A percentile compares a stretch with the other conserved stretches of the same genome.
These are phyloP conservation scores for Diabrotica undecimpunctata DNA, from an alignment of 1,140 invertebrate species.

Conservation along the genomic window DNA sequence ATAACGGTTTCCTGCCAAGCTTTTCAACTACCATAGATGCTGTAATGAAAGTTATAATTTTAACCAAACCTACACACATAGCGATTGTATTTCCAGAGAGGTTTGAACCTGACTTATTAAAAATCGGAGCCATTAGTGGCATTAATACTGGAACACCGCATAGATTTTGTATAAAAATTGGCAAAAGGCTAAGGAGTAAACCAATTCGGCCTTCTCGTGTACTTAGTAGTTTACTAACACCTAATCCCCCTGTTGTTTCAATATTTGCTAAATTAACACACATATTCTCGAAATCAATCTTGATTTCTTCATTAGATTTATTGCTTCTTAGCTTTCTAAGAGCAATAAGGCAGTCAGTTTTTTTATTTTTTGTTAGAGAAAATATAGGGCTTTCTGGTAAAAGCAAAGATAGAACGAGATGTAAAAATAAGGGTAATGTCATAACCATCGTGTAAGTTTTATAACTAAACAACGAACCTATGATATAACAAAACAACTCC, in stretches of 20 bases:
- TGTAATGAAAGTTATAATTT: constrained; percentile 65
- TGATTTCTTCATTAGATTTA: constrained; percentile 52
- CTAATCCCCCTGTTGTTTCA: constrained; percentile 46
- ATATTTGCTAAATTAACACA: constrained; percentile 53
- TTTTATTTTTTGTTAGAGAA: constrained; percentile 56
- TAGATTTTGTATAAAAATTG: constrained; percentile 74
- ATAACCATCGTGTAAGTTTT: constrained; percentile 61
- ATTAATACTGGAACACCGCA: constrained; percentile 59
- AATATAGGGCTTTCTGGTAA: constrained; percentile 80
- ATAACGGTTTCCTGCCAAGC: constrained; percentile 66
- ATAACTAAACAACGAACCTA: constrained; percentile 61
- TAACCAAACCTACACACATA: constrained; percentile 76
- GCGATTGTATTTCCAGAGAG: constrained; percentile 65
- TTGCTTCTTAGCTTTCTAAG: constrained; percentile 64
- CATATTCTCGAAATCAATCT: constrained; percentile 54
- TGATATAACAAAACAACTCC: constrained; percentile 48
- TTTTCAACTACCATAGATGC: constrained; percentile 63
- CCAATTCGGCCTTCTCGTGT: constrained; percentile 58
- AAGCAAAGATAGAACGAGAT: constrained; percentile 61
- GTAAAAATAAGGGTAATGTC: constrained; percentile 57
- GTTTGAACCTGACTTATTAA: neutral
- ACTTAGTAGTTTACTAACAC: constrained; percentile 56
- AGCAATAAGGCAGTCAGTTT: constrained; percentile 58
- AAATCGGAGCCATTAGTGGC: constrained; percentile 4
- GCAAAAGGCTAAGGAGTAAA: constrained; percentile 63